phyloP scores from a whole-genome alignment of 2,888 invertebrate genomes.

The Epistrophe grossulariae region DNA sequence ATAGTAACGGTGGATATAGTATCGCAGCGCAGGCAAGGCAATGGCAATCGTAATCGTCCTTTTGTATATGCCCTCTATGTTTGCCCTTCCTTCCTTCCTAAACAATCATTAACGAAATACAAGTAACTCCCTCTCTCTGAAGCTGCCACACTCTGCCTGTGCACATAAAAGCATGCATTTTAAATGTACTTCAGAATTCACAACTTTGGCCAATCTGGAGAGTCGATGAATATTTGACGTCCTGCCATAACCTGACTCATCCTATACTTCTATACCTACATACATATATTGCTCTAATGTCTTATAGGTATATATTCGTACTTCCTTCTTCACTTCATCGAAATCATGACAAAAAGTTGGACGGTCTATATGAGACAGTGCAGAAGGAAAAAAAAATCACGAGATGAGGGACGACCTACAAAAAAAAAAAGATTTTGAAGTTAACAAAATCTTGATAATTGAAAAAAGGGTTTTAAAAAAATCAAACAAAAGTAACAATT shows the following conservation, averaged over 20 bases:
- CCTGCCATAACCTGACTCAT: constrained; percentile 67
- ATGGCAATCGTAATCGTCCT: constrained; percentile 61
- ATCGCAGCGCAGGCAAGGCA: constrained; percentile 17
- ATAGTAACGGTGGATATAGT: neutral
- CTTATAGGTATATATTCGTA: constrained; percentile 5
- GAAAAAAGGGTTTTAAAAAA: neutral
- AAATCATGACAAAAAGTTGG: constrained; percentile 23
- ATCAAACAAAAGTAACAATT: too few species aligned
- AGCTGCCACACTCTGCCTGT: constrained; percentile 26
- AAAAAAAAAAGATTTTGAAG: neutral
- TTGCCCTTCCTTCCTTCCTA: constrained; percentile 56
- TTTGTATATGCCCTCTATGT: constrained; percentile 61
- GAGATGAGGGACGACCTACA: neutral
- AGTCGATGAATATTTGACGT: constrained; percentile 68
- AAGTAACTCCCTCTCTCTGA: constrained; percentile 50
- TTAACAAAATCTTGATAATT: neutral
- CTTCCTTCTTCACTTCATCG: constrained; percentile 35
- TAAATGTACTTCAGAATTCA: constrained; percentile 54
- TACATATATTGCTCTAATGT: neutral
- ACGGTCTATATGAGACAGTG: constrained; percentile 21
- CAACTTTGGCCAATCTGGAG: constrained; percentile 68
- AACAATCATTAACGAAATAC: constrained; percentile 70
- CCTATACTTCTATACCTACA: constrained; percentile 31
- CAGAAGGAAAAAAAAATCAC: constrained; percentile 22
- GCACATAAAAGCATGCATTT: constrained; percentile 68